Evolutionary conservation across 1,140 invertebrate genomes (phyloP).

Genomic region (Lamellibrachia luymesi): DNA sequence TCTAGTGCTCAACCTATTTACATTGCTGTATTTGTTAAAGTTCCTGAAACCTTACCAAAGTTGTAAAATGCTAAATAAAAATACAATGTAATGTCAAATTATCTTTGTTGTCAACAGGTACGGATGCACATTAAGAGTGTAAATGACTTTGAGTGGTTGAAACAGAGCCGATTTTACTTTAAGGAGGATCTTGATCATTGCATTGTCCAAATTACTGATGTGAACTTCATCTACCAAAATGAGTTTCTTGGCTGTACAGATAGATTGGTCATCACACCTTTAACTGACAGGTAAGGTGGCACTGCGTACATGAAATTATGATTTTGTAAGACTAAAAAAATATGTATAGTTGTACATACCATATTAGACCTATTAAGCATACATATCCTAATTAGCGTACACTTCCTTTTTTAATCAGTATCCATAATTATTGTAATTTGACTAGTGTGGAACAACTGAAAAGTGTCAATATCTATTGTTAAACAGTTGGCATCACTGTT

Average conservation of each 20-base stretch:
- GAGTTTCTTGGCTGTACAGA: conserved; percentile 97
- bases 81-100: background rate
- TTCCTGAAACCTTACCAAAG: background rate
- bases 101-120: conserved; percentile 37
- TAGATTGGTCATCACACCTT: conserved; percentile 88
- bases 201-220: conserved; percentile 88
- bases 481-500: too few species aligned
- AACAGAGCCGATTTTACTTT: conserved; percentile 95
- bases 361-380: background rate
- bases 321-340: background rate
- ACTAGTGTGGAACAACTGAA: too few species aligned
- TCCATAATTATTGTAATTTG: background rate
- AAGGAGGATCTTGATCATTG: conserved; percentile 92
- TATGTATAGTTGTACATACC: background rate
- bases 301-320: background rate
- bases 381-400: too few species aligned
- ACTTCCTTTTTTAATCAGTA: background rate
- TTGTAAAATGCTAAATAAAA: background rate
- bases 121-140: conserved; percentile 67
- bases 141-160: conserved; percentile 94
- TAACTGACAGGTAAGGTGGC: conserved; percentile 80
- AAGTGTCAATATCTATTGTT: too few species aligned
- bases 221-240: conserved; percentile 93
- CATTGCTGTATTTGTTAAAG: background rate
- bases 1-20: background rate